Percentiles rank a stretch among this genome's conserved stretches.
Conservation (phyloP, 2,113 vertebrate genomes). For the Egretta garzetta region DNA sequence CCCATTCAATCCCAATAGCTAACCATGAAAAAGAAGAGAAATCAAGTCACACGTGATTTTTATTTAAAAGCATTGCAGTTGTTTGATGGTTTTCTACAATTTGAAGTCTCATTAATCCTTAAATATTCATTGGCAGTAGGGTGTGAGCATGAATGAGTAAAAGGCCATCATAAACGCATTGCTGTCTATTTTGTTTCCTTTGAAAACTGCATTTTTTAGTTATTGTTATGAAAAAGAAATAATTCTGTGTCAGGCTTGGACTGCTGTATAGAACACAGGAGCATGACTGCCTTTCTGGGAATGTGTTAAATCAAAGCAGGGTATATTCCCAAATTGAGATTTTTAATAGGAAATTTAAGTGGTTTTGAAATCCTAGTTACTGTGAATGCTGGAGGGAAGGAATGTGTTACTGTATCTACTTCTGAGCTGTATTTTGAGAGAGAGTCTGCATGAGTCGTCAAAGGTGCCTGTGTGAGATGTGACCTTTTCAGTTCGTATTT, state of each 20-base stretch:
- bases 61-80: background rate
- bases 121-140: background rate
- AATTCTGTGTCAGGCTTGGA: background rate
- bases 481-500: constrained; percentile 72
- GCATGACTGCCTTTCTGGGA: background rate
- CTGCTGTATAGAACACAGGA: background rate
- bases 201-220: background rate
- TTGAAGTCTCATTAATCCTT: background rate
- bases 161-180: background rate
- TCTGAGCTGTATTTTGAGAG: constrained; percentile 20
- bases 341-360: constrained; percentile 59
- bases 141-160: background rate
- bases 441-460: constrained; percentile 44
- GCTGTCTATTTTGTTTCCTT: background rate
- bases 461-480: constrained; percentile 57
- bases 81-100: background rate
- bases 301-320: background rate
- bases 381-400: constrained; percentile 36
- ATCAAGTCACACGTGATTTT: background rate
- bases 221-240: background rate
- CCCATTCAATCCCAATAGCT: background rate
- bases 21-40: background rate
- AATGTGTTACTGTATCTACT: constrained; percentile 20
- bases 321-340: background rate
- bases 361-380: constrained; percentile 27